Percentiles rank a stretch among this genome's conserved stretches.
Conservation (phyloP, 2,888 invertebrate genomes). For the Amiota communis region DNA sequence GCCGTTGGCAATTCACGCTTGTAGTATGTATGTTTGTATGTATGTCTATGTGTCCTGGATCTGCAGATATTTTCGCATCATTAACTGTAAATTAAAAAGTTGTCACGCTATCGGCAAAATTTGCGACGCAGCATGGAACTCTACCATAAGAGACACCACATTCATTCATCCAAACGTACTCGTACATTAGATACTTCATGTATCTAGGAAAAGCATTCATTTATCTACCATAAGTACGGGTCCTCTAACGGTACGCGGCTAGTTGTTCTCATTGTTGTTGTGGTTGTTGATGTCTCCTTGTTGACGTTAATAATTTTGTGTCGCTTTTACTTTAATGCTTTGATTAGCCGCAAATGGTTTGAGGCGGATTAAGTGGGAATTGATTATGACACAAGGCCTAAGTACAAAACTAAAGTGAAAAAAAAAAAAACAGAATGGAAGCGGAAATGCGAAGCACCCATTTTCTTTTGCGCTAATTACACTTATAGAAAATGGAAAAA, state of each 20-base stretch:
- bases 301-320: slow-evolving; percentile 14
- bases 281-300: not conserved
- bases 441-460: too few relatives aligned
- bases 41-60: slow-evolving; percentile 10
- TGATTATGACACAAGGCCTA: not conserved
- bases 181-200: too few relatives aligned
- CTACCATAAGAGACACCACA: too few relatives aligned
- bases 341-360: slow-evolving; percentile 11
- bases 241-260: too few relatives aligned
- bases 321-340: not conserved
- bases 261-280: not conserved
- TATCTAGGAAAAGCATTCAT: too few relatives aligned
- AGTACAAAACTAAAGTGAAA: too few relatives aligned
- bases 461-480: too few relatives aligned
- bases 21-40: not conserved
- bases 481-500: too few relatives aligned
- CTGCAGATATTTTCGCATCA: slow-evolving; percentile 50
- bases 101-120: slow-evolving; percentile 27
- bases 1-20: slow-evolving; percentile 3
- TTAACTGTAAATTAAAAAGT: slow-evolving; percentile 52
- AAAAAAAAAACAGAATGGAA: too few relatives aligned
- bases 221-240: too few relatives aligned
- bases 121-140: not conserved
- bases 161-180: too few relatives aligned
- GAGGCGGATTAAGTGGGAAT: not conserved